Evolutionary conservation across 2,888 invertebrate species (phyloP).

Genomic region (Tetragonula carbonaria): DNA sequence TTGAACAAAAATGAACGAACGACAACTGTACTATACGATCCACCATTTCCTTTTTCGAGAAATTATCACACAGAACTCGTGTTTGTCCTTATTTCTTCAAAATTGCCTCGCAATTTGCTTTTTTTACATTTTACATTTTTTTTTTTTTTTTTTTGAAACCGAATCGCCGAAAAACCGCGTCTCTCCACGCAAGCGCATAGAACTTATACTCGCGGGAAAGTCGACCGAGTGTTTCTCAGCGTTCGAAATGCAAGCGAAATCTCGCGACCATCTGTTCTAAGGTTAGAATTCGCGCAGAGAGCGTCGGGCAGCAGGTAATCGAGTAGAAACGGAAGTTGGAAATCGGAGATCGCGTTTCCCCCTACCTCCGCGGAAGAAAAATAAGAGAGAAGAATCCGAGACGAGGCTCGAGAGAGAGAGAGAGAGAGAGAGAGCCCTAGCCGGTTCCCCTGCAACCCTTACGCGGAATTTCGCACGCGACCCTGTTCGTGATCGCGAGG

Average conservation of each 20-base stretch:
- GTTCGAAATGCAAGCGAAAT: background rate
- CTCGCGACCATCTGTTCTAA: background rate
- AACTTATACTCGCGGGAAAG: background rate
- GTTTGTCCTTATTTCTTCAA: background rate
- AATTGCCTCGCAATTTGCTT: background rate
- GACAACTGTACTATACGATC: background rate
- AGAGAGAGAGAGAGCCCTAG: too few species aligned
- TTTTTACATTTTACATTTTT: background rate
- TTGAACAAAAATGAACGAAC: background rate
- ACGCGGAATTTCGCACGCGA: slow-evolving; percentile 58
- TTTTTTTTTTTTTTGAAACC: background rate
- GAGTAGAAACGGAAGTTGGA: slow-evolving; percentile 38
- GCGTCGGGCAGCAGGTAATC: slow-evolving; percentile 8
- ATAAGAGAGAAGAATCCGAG: slow-evolving; percentile 1
- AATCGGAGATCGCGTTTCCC: slow-evolving; percentile 21
- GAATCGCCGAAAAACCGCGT: background rate
- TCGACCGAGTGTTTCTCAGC: background rate
- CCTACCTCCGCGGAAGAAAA: background rate
- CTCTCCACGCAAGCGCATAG: background rate
- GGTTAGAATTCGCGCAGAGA: background rate
- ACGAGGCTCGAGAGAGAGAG: background rate
- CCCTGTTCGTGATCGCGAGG: slow-evolving; percentile 55
- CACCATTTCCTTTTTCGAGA: background rate
- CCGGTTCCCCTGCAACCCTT: slow-evolving; percentile 31
- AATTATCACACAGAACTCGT: background rate